Conservation (phyloP, 2,113 vertebrate species). For the Pterocles gutturalis region DNA sequence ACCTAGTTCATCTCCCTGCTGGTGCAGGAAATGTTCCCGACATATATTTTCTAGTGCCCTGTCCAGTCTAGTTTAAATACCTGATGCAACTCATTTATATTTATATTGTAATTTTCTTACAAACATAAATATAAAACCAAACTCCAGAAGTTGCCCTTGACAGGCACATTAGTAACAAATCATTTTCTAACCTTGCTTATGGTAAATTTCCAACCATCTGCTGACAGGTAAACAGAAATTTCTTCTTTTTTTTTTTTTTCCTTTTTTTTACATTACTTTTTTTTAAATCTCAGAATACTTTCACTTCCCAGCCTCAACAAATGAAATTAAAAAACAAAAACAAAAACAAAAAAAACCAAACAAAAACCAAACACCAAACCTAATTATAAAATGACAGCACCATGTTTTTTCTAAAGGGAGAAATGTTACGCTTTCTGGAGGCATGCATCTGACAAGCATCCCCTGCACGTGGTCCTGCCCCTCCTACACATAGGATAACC, state of each 20-base stretch:
- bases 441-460: neutral
- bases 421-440: slow-evolving; percentile 22
- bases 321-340: neutral
- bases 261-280: neutral
- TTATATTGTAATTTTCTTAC: slow-evolving; percentile 73
- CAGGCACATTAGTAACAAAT: slow-evolving; percentile 67
- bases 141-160: slow-evolving; percentile 73
- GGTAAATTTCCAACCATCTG: slow-evolving; percentile 66
- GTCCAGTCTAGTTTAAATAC: slow-evolving; percentile 66
- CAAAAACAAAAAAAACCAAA: neutral
- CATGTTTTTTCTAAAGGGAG: slow-evolving; percentile 5
- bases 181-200: slow-evolving; percentile 74
- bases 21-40: slow-evolving; percentile 2
- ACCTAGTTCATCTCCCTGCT: slow-evolving; percentile 54
- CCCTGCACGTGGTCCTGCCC: neutral
- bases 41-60: slow-evolving; percentile 50
- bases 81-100: slow-evolving; percentile 70
- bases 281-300: neutral
- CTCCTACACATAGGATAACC: neutral
- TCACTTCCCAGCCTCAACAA: neutral
- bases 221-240: slow-evolving; percentile 50
- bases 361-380: neutral
- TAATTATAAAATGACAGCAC: neutral
- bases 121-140: slow-evolving; percentile 73
- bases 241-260: neutral